Evolutionary conservation across 2,888 invertebrate species (phyloP).

Genomic region (Caenorhabditis japonica): DNA sequence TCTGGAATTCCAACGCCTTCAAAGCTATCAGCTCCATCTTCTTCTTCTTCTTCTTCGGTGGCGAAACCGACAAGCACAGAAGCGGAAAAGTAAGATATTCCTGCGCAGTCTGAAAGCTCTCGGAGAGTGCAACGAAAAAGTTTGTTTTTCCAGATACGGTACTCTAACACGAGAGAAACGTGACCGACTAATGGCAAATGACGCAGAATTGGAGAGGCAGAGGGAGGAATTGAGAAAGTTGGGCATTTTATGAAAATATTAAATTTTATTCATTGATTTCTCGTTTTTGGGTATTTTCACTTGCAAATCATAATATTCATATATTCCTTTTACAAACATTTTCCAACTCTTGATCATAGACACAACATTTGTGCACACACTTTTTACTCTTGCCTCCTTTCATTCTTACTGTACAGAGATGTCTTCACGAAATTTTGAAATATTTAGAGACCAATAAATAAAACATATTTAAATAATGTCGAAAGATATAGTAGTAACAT

Average conservation of each 20-base stretch:
- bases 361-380: slow-evolving; percentile 40
- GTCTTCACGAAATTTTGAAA: slow-evolving; percentile 2
- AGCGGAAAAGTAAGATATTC: slow-evolving; percentile 34
- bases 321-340: slow-evolving; percentile 1
- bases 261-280: slow-evolving; percentile 2
- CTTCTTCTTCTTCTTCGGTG: neutral
- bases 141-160: slow-evolving; percentile 53
- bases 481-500: too few species aligned
- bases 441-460: too few species aligned
- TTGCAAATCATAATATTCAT: slow-evolving; percentile 7
- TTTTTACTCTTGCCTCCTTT: slow-evolving; percentile 38
- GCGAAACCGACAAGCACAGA: slow-evolving; percentile 17
- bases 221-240: slow-evolving; percentile 62
- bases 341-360: slow-evolving; percentile 46
- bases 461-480: too few species aligned
- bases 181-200: slow-evolving; percentile 63
- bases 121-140: neutral
- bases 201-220: slow-evolving; percentile 65
- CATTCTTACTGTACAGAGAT: slow-evolving; percentile 30
- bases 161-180: slow-evolving; percentile 64
- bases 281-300: slow-evolving; percentile 16
- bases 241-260: slow-evolving; percentile 56
- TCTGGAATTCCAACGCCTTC: slow-evolving; percentile 46
- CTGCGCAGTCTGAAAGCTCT: too few species aligned
- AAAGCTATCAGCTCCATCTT: slow-evolving; percentile 5